Evolutionary conservation across 1,140 invertebrate genomes (phyloP), one percentile per base, ranked within the genome.

Genomic region (Antheraea pernyi): DNA sequence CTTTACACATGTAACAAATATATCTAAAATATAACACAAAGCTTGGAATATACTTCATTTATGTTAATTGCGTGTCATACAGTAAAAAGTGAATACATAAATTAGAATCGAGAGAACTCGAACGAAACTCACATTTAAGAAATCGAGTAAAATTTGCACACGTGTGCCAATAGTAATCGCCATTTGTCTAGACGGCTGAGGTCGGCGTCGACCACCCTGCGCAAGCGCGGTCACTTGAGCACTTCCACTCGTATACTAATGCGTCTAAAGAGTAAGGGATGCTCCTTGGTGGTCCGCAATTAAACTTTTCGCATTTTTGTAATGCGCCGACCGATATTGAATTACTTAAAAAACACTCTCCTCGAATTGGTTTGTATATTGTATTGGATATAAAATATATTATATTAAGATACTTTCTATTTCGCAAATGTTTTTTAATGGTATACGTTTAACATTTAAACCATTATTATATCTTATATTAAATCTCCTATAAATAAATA

Each of bases 161-260:
- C 13, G 58, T 61, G 19, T 53, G 46, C 46, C 46, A 16, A n/a
- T 53, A 37, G 62, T 64, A 46, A 48, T 53, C 69, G 59, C 46
- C 61, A 59, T 19, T 39, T 48, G 75, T 77, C 75, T 77, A 77
- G 75, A 77, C 75, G 60, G 19, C 46, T 53, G 46, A 36, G 58
- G 53, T 37, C 59, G 42, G 30, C 68, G 61, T n/a, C 72, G 70
- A 69, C 68, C 75, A 76, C 75, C 70, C 67, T 53, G 63, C 48
- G 36, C 65, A 60, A 39, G 19, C 19, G 46, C 71, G 75, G 75
- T 77, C 75, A 77, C 70, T 73, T 74, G 53, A 62, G 16, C 63
- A 69, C 61, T 69, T 48, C 53, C 30, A 46, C 37, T 42, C 22
- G 67, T 39, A 8, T 59, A 68, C 67, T 68, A 68, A 72, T 72